phyloP scores from a whole-genome alignment of 30 jellyfish, hydroid and myxozoan species.

The Morbakka virulenta region DNA sequence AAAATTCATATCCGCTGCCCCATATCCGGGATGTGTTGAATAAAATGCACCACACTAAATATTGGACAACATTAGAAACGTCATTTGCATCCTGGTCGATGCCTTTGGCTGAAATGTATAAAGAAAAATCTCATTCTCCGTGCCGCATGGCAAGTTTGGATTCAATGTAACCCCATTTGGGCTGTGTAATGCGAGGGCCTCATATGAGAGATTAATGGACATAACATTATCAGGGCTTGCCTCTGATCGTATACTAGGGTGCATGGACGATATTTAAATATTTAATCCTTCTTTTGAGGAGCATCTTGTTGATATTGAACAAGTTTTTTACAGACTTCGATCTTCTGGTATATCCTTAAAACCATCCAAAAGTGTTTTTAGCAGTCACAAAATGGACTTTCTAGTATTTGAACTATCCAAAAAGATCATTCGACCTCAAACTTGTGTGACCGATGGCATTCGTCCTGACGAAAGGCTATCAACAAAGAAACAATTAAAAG shows the following conservation, averaged over 20 bases:
- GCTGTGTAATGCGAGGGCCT: slow-evolving; percentile 52
- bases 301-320: slow-evolving; percentile 17
- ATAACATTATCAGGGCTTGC: slow-evolving; percentile 15
- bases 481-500: slow-evolving; percentile 1
- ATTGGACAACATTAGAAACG: slow-evolving; percentile 33
- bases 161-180: slow-evolving; percentile 43
- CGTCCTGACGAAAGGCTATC: background rate
- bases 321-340: background rate
- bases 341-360: slow-evolving; percentile 26
- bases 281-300: slow-evolving; percentile 8
- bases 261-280: slow-evolving; percentile 17
- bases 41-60: slow-evolving; percentile 24
- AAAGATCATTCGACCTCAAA: slow-evolving; percentile 18
- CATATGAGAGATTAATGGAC: slow-evolving; percentile 39
- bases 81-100: slow-evolving; percentile 49
- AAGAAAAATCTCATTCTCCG: slow-evolving; percentile 48
- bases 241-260: slow-evolving; percentile 8
- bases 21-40: slow-evolving; percentile 43
- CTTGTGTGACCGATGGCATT: slow-evolving; percentile 18
- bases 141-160: slow-evolving; percentile 42
- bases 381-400: slow-evolving; percentile 26
- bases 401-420: slow-evolving; percentile 34
- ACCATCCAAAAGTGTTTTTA: slow-evolving; percentile 25
- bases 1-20: slow-evolving; percentile 50
- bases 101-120: slow-evolving; percentile 28